Evolutionary conservation across 1,140 invertebrate species (phyloP), one percentile per base, ranked within the genome.

Genomic region (Trachymyrmex septentrionalis): DNA sequence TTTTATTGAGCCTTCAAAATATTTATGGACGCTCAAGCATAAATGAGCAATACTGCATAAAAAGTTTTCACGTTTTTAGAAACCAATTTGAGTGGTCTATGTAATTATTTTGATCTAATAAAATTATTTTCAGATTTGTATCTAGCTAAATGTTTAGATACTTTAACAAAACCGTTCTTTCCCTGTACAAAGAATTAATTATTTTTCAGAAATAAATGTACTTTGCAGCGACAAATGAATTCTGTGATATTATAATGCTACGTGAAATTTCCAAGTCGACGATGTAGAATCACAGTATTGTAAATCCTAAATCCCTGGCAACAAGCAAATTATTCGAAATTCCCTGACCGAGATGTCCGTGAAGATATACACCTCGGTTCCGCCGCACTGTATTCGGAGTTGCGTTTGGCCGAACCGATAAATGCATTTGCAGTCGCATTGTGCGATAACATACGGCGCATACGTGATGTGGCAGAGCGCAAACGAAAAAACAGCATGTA

Each of bases 261-360:
- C 21, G 27, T 21, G 63, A 77, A 55, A 44, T 55, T 34, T 14
- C n/a, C 61, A n/a, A 55, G 14, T 48, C n/a, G 38, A 48, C 64
- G 30, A 34, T 14, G 24, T 34, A 21, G 59, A 77, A 73, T 84
- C 86, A 82, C 55, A 14, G 72, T 80, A 91, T 86, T 80, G 55
- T 30, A 48, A 59, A 67, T 21, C 59, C 86, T 81, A 88, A 90
- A 91, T 90, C 86, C 66, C 55, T 50, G 84, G 61, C 77, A 88
- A 90, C 88, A 50, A 88, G 66, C 88, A 90, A 91, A 91, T 91
- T 90, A 91, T 91, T 90, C 90, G 73, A 57, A 90, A 91, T 90
- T 90, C 89, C 63, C 72, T 55, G 76, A 82, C 69, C 34, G 77
- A 90, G 89, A 91, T 91, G 86, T 67, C 82, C 66, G 87, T 50